Evolutionary conservation across 2,113 vertebrate species (phyloP).

Genomic region (Etheostoma cragini): DNA sequence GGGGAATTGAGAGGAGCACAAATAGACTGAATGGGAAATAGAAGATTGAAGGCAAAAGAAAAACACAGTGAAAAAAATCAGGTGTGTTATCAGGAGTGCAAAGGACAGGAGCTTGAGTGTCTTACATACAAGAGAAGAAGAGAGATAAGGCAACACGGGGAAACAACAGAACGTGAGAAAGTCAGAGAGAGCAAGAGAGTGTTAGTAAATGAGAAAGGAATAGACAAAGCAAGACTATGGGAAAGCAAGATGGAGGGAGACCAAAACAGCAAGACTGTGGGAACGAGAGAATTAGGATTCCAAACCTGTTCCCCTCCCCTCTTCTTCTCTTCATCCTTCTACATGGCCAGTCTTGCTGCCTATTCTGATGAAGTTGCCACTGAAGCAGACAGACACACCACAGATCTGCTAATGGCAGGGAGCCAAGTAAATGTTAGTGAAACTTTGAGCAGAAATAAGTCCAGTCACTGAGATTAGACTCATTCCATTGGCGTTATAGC

Average conservation of each 20-base stretch:
- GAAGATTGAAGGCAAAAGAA: background rate
- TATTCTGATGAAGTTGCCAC: conserved; percentile 24
- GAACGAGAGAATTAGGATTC: conserved; percentile 69
- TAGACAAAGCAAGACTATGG: conserved; percentile 49
- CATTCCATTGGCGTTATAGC: conserved; percentile 21
- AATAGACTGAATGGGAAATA: background rate
- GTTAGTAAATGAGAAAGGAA: conserved; percentile 32
- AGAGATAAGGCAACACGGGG: background rate
- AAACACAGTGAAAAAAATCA: conserved; percentile 13
- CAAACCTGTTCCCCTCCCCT: conserved; percentile 20
- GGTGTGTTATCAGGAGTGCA: conserved; percentile 11
- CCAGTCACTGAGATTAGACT: conserved; percentile 31
- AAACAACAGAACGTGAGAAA: conserved; percentile 24
- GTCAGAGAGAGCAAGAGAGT: conserved; percentile 27
- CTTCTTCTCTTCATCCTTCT: conserved; percentile 20
- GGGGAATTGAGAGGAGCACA: background rate
- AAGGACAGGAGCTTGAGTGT: conserved; percentile 6
- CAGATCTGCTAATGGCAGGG: conserved; percentile 26
- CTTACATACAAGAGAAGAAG: conserved; percentile 11
- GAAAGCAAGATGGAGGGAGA: conserved; percentile 49
- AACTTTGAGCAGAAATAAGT: conserved; percentile 28
- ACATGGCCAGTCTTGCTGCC: conserved; percentile 3
- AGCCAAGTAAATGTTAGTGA: conserved; percentile 31
- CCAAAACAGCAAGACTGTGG: conserved; percentile 56
- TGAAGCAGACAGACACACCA: conserved; percentile 35